phyloP scores from a whole-genome alignment of 2,888 invertebrate genomes.

The Campaea margaritaria region DNA sequence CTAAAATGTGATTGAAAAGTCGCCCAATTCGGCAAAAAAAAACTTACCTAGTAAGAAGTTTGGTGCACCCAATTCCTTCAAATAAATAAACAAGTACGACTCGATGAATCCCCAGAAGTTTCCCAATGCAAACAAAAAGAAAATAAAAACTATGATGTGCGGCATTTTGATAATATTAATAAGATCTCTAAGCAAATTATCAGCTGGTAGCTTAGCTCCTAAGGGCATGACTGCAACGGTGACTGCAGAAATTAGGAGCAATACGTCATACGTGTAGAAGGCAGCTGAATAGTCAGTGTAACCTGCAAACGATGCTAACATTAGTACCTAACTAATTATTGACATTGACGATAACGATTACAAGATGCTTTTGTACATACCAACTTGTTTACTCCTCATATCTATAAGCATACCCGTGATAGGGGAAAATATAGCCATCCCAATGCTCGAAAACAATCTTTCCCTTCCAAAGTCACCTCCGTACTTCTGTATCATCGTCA shows the following conservation, averaged over 20 bases:
- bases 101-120: slow-evolving; percentile 96
- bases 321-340: slow-evolving; percentile 60
- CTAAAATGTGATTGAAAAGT: too few relatives aligned
- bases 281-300: slow-evolving; percentile 95
- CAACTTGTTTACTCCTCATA: slow-evolving; percentile 86
- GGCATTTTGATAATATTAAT: slow-evolving; percentile 91
- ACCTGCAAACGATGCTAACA: slow-evolving; percentile 76
- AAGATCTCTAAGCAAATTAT: slow-evolving; percentile 91
- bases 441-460: slow-evolving; percentile 91
- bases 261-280: slow-evolving; percentile 92
- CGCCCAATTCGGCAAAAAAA: not conserved
- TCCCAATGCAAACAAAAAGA: slow-evolving; percentile 92
- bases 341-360: slow-evolving; percentile 76
- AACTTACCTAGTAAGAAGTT: slow-evolving; percentile 91
- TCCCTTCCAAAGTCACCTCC: slow-evolving; percentile 93
- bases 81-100: slow-evolving; percentile 93
- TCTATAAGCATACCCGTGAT: slow-evolving; percentile 92
- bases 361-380: slow-evolving; percentile 69
- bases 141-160: slow-evolving; percentile 91
- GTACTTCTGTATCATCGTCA: slow-evolving; percentile 93
- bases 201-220: slow-evolving; percentile 91
- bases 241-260: slow-evolving; percentile 89
- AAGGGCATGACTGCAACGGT: slow-evolving; percentile 92
- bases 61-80: slow-evolving; percentile 93
- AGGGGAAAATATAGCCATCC: slow-evolving; percentile 93